phyloP scores from a whole-genome alignment of 1,140 invertebrate genomes.

The Microplitis mediator region DNA sequence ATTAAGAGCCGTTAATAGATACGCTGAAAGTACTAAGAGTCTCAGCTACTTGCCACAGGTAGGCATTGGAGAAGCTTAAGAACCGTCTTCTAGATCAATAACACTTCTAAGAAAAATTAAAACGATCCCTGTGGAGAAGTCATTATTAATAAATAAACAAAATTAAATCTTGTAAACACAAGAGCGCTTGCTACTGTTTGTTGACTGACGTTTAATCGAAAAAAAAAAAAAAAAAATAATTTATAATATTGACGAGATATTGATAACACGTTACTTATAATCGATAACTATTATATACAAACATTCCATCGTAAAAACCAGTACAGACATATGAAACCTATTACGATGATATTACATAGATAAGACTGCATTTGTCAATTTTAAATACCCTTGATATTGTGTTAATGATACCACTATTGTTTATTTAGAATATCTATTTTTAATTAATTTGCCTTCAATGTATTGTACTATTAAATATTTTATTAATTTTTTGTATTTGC shows the following conservation, averaged over 20 bases:
- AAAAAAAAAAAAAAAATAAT: too few species aligned
- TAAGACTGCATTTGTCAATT: constrained; percentile 6
- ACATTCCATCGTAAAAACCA: constrained; percentile 12
- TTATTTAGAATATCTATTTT: not conserved
- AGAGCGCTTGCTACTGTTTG: too few species aligned
- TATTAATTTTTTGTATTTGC: not conserved
- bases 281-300: not conserved
- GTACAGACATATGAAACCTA: constrained; percentile 15
- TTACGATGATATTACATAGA: constrained; percentile 15
- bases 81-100: constrained; percentile 5
- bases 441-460: not conserved
- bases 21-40: constrained; percentile 91
- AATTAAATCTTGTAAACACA: not conserved
- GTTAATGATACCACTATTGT: not conserved
- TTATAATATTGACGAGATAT: not conserved
- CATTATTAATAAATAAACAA: not conserved
- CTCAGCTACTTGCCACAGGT: constrained; percentile 89
- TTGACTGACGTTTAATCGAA: too few species aligned
- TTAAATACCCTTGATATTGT: not conserved
- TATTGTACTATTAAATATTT: not conserved
- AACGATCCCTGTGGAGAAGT: not conserved
- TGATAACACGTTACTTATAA: constrained; percentile 3
- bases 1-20: constrained; percentile 82
- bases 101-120: constrained; percentile 1
- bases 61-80: constrained; percentile 58